Base-by-base conservation (phyloP, 2,797 vertebrate genomes). In the Adelosebastes latens region DNA sequence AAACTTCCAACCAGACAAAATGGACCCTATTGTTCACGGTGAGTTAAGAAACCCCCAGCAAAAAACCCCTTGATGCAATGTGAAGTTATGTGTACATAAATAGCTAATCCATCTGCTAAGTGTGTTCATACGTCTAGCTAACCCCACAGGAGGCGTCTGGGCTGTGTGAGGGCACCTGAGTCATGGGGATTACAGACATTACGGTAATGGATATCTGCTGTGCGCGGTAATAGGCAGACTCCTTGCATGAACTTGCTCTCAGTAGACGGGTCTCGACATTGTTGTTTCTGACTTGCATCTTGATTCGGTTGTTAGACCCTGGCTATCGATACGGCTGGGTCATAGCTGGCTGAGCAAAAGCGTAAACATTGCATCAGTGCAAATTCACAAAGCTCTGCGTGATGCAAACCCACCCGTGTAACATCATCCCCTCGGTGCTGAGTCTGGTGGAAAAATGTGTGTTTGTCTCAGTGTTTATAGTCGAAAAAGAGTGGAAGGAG, bases 131-230 rank as follows among this genome's bases (percentile, higher is more conserved):
- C 3, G 10, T 67, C 56, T 34, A 34, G 34, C 32, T 80, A 80
- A 72, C 58, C 82, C 77, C 75, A 76, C 55, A 68, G 75, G 72
- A 83, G 80, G 66, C 32, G 14, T 29, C 75, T 31, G 52, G 56
- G 39, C 65, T 72, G 66, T 83, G 75, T 75, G 91, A 90, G 88
- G 87, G 86, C 85, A 88, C 82, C 85, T 66, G 79, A 92, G 77
- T 87, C 88, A 82, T 34, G 77, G 79, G 84, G 87, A 90, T 90
- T 91, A 91, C 80, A 91, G 64, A 82, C 88, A 80, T 91, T 80
- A 91, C 20, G 5, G 74, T 85, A 83, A 88, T 88, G 78, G 80
- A 83, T 90, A 85, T 82, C 71, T 83, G 81, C 80, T 83, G 66
- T 78, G 75, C 32, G 56, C 73, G 53, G 79, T 83, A 78, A 87